Percentiles rank a stretch among this genome's conserved stretches.
phyloP scores from a whole-genome alignment of 2,888 invertebrate species.

The Ditula angustiorana region DNA sequence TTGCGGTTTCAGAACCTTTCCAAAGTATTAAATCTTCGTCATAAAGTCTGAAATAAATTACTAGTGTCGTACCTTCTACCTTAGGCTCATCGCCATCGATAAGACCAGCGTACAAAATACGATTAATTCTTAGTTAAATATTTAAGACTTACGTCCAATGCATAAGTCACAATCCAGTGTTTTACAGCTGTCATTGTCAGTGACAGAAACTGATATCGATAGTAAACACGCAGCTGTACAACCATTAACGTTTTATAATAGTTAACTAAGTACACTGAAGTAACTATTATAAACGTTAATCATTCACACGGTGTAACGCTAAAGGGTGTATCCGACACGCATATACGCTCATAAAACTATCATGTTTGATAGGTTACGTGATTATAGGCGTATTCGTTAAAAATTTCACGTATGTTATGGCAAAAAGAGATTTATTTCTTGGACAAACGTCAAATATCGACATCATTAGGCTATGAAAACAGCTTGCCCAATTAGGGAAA shows the following conservation, averaged over 20 bases:
- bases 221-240: background rate
- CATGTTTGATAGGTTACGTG: background rate
- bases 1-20: background rate
- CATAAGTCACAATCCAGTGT: conserved; percentile 25
- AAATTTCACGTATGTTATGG: background rate
- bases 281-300: background rate
- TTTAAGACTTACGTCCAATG: background rate
- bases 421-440: too few species aligned
- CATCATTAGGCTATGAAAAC: too few species aligned
- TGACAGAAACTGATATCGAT: background rate
- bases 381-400: background rate
- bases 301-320: background rate
- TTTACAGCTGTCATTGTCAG: conserved; percentile 18
- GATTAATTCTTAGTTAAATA: background rate
- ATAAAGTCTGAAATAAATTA: background rate
- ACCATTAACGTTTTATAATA: background rate
- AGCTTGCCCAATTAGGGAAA: too few species aligned
- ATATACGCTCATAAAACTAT: background rate
- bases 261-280: background rate
- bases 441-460: too few species aligned
- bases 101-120: conserved; percentile 20
- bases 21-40: background rate
- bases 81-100: conserved; percentile 17
- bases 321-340: conserved; percentile 1
- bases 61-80: conserved; percentile 16